Base-by-base conservation (phyloP, 2,797 vertebrate genomes). In the Betta splendens region DNA sequence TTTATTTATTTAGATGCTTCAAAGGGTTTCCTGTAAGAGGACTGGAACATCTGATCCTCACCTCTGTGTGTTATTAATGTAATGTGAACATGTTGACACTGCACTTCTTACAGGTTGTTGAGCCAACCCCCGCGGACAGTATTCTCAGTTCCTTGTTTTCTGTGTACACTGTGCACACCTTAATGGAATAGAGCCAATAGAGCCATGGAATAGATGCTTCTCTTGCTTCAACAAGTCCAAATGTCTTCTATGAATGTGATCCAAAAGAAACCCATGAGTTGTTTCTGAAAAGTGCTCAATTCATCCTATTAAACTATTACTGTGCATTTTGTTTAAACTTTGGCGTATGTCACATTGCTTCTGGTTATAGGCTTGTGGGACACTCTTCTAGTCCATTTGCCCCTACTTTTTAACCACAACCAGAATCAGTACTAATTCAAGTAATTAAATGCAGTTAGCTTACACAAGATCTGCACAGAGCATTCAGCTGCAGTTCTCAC, bases 221-320 rank as follows among this genome's bases (percentile, higher is more conserved):
- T 69, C 74, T 66, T 80, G 71, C 64, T 33, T 45, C 0, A 22
- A 72, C 69, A 78, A 61, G 72, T 63, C 45, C 45, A 50, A 20
- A 29, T 60, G 37, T 66, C 23, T 36, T 2, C 50, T 33, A 23
- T 32, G 44, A 47, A 53, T 15, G n/a, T n/a, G 18, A 26, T 25
- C 47, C 42, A 52, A 64, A 56, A 53, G n/a, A n/a, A n/a, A n/a
- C n/a, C 36, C 20, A 33, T 31, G 6, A 10, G 42, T 50, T 38
- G n/a, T 43, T 61, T 18, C 8, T 18, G 26, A 67, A 40, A 7
- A 25, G 57, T 20, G 21, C 7, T 1, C 17, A 23, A 22, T 10
- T 53, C n/a, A 33, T 66, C 35, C 23, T 44, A n/a, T 17, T 11
- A 26, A 4, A 56, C 28, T 16, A 29, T 16, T 7, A 2, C 16